A percentile compares a stretch with the other conserved stretches of the same genome.
Evolutionary conservation across 1,140 invertebrate species (phyloP).

Genomic region (Harpegnathos saltator): DNA sequence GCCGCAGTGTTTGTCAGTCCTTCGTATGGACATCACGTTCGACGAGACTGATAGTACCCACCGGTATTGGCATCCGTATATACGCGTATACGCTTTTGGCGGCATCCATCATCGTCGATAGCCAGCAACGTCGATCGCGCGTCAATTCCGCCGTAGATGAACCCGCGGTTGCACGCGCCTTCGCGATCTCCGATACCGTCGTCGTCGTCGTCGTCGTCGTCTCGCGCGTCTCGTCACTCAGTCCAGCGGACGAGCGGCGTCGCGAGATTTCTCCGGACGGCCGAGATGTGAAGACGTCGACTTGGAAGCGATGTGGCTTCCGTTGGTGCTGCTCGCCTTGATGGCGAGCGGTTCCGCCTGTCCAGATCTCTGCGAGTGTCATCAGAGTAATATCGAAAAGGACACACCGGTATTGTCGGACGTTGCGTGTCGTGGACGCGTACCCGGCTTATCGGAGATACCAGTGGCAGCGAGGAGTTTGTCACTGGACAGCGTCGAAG

Average conservation of each 20-base stretch:
- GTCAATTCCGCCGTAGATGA: slow-evolving; percentile 65
- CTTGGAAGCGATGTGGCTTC: slow-evolving; percentile 80
- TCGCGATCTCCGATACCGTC: slow-evolving; percentile 8
- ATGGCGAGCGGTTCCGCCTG: slow-evolving; percentile 81
- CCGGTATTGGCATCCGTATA: slow-evolving; percentile 64
- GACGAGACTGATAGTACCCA: slow-evolving; percentile 69
- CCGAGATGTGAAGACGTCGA: slow-evolving; percentile 77
- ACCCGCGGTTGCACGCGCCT: slow-evolving; percentile 39
- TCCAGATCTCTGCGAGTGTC: slow-evolving; percentile 79
- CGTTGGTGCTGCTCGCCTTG: slow-evolving; percentile 79
- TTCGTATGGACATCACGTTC: slow-evolving; percentile 79
- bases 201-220: slow-evolving; percentile 1
- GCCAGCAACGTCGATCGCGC: slow-evolving; percentile 41
- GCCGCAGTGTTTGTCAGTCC: slow-evolving; percentile 82
- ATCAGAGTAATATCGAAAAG: slow-evolving; percentile 42
- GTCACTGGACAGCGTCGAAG: slow-evolving; percentile 62
- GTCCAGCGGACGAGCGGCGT: slow-evolving; percentile 59
- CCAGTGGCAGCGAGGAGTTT: slow-evolving; percentile 64
- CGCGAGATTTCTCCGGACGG: slow-evolving; percentile 48
- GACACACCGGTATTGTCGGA: slow-evolving; percentile 29
- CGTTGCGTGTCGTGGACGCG: slow-evolving; percentile 71
- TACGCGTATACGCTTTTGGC: slow-evolving; percentile 65
- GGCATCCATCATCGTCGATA: slow-evolving; percentile 56
- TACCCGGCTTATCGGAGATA: slow-evolving; percentile 63
- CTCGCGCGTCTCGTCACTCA: slow-evolving; percentile 1